phyloP scores from a whole-genome alignment of 2,888 invertebrate species.

The Scaptomyza polygonia region DNA sequence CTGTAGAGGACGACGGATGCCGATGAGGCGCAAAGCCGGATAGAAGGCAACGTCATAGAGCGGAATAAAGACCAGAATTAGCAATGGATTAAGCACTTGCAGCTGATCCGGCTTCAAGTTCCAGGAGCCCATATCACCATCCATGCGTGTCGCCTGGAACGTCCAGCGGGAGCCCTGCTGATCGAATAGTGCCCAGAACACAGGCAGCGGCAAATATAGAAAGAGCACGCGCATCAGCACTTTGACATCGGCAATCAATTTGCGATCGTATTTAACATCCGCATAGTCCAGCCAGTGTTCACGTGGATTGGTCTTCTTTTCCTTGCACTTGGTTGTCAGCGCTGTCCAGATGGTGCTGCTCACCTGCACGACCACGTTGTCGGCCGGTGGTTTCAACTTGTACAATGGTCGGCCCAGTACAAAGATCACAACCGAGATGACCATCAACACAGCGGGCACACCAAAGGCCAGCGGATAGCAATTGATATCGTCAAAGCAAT shows the following conservation, averaged over 20 bases:
- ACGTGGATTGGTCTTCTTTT: conserved; percentile 85
- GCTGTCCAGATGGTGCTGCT: conserved; percentile 87
- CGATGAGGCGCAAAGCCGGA: conserved; percentile 89
- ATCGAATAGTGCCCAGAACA: conserved; percentile 97
- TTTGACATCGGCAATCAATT: conserved; percentile 91
- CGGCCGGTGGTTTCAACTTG: conserved; percentile 88
- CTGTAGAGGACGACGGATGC: conserved; percentile 90
- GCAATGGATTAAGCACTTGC: conserved; percentile 95
- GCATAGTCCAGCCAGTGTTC: conserved; percentile 96
- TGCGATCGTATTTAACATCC: conserved; percentile 88
- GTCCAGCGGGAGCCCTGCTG: conserved; percentile 97
- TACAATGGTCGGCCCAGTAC: conserved; percentile 88
- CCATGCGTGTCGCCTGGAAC: conserved; percentile 95
- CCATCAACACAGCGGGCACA: conserved; percentile 87
- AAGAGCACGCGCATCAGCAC: conserved; percentile 90
- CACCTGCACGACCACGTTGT: conserved; percentile 89
- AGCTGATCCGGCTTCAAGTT: conserved; percentile 96
- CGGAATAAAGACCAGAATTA: conserved; percentile 94
- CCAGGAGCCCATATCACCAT: conserved; percentile 90
- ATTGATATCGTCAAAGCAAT: conserved; percentile 88
- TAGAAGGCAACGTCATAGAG: conserved; percentile 92
- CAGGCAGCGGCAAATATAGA: conserved; percentile 93
- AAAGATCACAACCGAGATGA: conserved; percentile 87
- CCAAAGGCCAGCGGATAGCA: conserved; percentile 91
- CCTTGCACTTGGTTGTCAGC: conserved; percentile 82